A percentile compares a stretch with the other conserved stretches of the same genome.
Conservation (phyloP, 30 jellyfish, hydroid and myxozoan species). For the Rhopilema esculentum region DNA sequence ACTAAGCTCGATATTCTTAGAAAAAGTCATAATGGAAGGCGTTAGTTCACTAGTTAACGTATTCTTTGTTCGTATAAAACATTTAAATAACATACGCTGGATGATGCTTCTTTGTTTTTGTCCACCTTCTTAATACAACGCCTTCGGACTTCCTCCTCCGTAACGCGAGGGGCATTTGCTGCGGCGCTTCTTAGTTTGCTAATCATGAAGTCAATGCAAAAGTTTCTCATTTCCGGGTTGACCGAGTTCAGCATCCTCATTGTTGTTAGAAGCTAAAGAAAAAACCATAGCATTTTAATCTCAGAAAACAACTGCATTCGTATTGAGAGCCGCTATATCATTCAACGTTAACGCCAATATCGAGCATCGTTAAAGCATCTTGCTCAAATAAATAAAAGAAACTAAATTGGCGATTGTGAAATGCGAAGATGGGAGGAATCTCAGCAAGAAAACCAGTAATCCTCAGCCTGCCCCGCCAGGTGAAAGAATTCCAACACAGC, state of each 20-base stretch:
- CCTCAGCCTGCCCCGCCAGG: constrained; percentile 41
- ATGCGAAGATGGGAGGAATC: background rate
- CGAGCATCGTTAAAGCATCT: too few relatives aligned
- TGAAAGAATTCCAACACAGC: constrained; percentile 34
- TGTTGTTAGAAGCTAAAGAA: background rate
- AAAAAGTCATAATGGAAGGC: too few relatives aligned
- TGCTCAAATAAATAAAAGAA: too few relatives aligned
- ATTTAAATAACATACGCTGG: constrained; percentile 30
- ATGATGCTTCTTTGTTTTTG: constrained; percentile 13
- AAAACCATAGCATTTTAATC: background rate
- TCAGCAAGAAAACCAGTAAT: constrained; percentile 22
- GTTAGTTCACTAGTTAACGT: too few relatives aligned
- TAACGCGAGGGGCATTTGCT: constrained; percentile 24
- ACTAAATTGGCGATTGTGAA: background rate
- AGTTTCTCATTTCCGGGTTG: constrained; percentile 28
- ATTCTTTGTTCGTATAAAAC: too few relatives aligned
- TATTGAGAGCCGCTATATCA: too few relatives aligned
- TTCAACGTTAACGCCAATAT: too few relatives aligned
- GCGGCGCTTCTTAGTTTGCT: constrained; percentile 53
- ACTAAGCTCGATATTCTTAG: too few relatives aligned
- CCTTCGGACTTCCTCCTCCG: constrained; percentile 24
- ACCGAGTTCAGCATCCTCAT: constrained; percentile 19
- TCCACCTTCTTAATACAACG: background rate
- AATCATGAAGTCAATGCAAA: constrained; percentile 24
- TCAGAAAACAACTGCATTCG: background rate